Evolutionary conservation across 2,113 vertebrate genomes (phyloP).

Genomic region (Epinephelus moara): DNA sequence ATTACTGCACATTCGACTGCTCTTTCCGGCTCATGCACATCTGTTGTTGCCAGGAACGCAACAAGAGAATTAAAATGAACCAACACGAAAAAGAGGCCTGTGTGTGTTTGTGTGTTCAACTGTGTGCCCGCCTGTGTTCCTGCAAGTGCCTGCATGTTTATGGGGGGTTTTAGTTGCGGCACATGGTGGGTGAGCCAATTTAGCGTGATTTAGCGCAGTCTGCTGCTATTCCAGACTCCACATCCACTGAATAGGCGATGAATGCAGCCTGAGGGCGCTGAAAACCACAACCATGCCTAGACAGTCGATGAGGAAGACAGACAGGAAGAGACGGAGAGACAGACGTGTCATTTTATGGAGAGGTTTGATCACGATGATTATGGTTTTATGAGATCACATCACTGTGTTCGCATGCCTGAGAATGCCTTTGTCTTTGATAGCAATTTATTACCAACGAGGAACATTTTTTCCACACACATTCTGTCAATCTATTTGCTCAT

Average conservation of each 20-base stretch:
- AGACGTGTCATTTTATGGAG: background rate
- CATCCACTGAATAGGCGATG: slow-evolving; percentile 47
- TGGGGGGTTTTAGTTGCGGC: slow-evolving; percentile 10
- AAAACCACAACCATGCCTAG: slow-evolving; percentile 47
- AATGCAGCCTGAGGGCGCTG: slow-evolving; percentile 33
- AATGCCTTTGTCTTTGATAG: background rate
- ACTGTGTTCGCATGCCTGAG: background rate
- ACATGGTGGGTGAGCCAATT: slow-evolving; percentile 49
- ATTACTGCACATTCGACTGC: background rate
- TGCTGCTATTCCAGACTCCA: slow-evolving; percentile 41
- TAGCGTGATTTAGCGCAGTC: slow-evolving; percentile 57
- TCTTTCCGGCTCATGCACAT: background rate
- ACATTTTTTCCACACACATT: background rate
- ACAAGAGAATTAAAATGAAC: background rate
- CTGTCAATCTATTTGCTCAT: background rate
- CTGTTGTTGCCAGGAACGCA: background rate
- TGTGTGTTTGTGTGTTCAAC: background rate
- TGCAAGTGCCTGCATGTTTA: slow-evolving; percentile 46
- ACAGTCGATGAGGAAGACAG: slow-evolving; percentile 43
- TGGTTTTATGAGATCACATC: background rate
- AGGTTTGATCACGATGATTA: slow-evolving; percentile 7
- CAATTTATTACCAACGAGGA: background rate
- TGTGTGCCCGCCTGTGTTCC: background rate
- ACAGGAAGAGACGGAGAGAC: slow-evolving; percentile 4
- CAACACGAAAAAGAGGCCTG: background rate